Percentiles rank a stretch among this genome's conserved stretches.
Conservation (phyloP, 1,140 invertebrate species). For the Chironomus striatipennis region DNA sequence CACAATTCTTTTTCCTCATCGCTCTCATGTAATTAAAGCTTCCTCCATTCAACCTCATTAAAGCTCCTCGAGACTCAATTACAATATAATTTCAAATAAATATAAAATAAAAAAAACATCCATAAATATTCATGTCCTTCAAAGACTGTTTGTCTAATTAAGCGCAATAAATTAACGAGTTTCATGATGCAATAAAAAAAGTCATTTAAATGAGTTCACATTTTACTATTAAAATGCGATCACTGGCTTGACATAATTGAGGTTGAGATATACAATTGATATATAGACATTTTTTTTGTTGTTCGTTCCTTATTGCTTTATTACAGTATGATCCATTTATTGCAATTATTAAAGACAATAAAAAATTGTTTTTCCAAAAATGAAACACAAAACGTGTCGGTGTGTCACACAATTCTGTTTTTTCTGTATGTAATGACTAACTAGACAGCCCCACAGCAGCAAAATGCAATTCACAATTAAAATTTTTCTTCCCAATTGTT, state of each 20-base stretch:
- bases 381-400: conserved; percentile 5
- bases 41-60: no score
- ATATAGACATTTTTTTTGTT: background rate
- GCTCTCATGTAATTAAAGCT: no score
- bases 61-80: no score
- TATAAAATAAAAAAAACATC: no score
- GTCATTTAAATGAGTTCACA: conserved; percentile 8
- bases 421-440: no score
- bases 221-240: background rate
- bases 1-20: no score
- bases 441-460: background rate
- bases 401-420: background rate
- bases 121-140: no score
- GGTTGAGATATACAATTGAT: background rate
- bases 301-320: background rate
- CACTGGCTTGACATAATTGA: background rate
- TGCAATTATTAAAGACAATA: background rate
- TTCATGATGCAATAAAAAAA: background rate
- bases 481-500: background rate
- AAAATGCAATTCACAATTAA: background rate
- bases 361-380: background rate
- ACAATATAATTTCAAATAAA: no score
- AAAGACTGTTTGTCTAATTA: background rate
- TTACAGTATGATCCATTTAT: background rate
- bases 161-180: conserved; percentile 1